A percentile compares a stretch with the other conserved stretches of the same genome.
Conservation (phyloP, 2,888 invertebrate species). For the Conops quadrifasciatus region DNA sequence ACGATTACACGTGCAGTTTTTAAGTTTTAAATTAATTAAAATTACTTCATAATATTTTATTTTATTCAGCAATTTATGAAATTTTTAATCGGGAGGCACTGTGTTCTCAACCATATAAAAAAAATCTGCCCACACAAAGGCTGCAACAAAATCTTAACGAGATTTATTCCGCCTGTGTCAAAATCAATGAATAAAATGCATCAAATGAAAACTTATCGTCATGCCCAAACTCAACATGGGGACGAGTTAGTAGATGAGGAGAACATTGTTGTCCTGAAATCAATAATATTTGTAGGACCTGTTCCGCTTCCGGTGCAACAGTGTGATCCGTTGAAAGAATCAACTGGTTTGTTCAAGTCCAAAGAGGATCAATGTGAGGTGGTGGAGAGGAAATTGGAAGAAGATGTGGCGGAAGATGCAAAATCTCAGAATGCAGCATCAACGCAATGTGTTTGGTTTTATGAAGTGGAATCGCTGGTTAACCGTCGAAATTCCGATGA, state of each 20-base stretch:
- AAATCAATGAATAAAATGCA: slow-evolving; percentile 17
- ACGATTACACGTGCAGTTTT: neutral
- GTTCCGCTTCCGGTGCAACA: neutral
- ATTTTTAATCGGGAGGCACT: neutral
- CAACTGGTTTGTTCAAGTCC: neutral
- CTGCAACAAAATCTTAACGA: slow-evolving; percentile 13
- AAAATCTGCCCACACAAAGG: neutral
- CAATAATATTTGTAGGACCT: slow-evolving; percentile 37
- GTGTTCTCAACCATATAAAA: neutral
- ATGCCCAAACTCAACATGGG: slow-evolving; percentile 57
- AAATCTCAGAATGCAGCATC: slow-evolving; percentile 19
- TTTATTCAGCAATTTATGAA: slow-evolving; percentile 22
- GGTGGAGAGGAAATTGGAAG: neutral
- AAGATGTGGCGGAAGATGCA: neutral
- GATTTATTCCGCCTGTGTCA: neutral
- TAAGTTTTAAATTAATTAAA: too few species aligned
- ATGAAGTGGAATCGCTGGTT: slow-evolving; percentile 41
- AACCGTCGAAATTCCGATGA: slow-evolving; percentile 19
- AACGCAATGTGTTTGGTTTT: slow-evolving; percentile 50
- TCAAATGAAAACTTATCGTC: slow-evolving; percentile 42
- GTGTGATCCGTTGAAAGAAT: neutral
- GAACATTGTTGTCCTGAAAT: slow-evolving; percentile 56
- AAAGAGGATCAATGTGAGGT: neutral
- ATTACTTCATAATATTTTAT: neutral
- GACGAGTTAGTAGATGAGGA: slow-evolving; percentile 53